phyloP scores from a whole-genome alignment of 2,888 invertebrate genomes.

The Chloroclysta siterata region DNA sequence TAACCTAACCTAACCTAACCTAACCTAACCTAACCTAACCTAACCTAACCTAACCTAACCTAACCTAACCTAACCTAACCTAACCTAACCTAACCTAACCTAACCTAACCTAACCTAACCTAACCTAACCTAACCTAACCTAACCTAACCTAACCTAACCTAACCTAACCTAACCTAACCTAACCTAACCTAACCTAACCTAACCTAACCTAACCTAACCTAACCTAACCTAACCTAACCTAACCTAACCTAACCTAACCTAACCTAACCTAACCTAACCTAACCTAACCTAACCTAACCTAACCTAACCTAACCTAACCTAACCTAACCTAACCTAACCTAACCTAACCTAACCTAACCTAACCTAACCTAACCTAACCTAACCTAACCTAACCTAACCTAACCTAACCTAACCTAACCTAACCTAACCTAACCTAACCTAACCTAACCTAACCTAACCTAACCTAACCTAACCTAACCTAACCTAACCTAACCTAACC shows the following conservation, averaged over 20 bases:
- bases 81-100: constrained; percentile 37
- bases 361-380: constrained; percentile 34
- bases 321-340: constrained; percentile 40
- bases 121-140: constrained; percentile 38
- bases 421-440: constrained; percentile 40
- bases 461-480: constrained; percentile 46
- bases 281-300: constrained; percentile 38
- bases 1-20: constrained; percentile 21
- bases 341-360: constrained; percentile 34
- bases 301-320: constrained; percentile 41
- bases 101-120: constrained; percentile 40
- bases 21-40: constrained; percentile 23
- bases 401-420: constrained; percentile 40
- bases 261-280: constrained; percentile 29
- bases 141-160: constrained; percentile 42
- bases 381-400: constrained; percentile 42
- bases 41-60: constrained; percentile 33
- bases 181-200: constrained; percentile 45
- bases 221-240: constrained; percentile 39
- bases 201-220: constrained; percentile 43
- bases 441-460: constrained; percentile 38
- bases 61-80: constrained; percentile 33
- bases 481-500: constrained; percentile 43
- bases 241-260: constrained; percentile 35
- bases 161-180: constrained; percentile 45